These are phyloP conservation scores for Drosophila tsacasi DNA, from an alignment of 1,140 invertebrate genomes.

Conservation along the genomic window DNA sequence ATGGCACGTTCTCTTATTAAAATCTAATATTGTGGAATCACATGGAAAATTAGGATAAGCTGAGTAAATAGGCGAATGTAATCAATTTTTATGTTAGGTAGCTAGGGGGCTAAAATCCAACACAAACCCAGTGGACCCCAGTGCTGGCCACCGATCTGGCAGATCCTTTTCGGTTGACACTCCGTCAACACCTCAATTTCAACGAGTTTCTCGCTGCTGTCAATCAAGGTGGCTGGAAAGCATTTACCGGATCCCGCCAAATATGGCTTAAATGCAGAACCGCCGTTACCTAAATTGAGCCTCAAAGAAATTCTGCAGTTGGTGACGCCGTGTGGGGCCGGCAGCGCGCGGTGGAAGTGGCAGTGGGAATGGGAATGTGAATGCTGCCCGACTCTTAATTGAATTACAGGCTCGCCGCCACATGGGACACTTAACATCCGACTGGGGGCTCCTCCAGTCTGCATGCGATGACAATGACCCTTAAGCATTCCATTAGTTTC, in stretches of 20 bases:
- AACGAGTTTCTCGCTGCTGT: constrained; percentile 49
- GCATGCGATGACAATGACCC: constrained; percentile 53
- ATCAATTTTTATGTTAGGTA: neutral
- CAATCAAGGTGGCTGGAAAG: constrained; percentile 63
- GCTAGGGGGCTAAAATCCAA: neutral
- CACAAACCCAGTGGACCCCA: neutral
- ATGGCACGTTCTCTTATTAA: neutral
- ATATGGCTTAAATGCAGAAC: constrained; percentile 71
- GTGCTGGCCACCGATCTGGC: constrained; percentile 2
- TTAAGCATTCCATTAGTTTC: constrained; percentile 54
- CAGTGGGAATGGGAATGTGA: constrained; percentile 14
- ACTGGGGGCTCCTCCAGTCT: constrained; percentile 23
- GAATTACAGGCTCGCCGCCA: constrained; percentile 39
- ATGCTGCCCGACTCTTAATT: constrained; percentile 38
- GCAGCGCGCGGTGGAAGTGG: neutral
- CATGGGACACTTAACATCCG: constrained; percentile 18
- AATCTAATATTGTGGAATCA: neutral
- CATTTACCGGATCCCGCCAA: constrained; percentile 67
- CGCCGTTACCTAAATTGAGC: constrained; percentile 73
- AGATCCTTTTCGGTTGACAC: constrained; percentile 57
- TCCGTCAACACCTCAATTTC: constrained; percentile 66
- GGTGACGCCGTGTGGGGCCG: constrained; percentile 41
- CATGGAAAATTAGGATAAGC: too few relatives aligned
- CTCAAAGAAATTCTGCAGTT: constrained; percentile 27
- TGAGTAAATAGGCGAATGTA: neutral